Conservation (phyloP, 2,113 vertebrate species). For the Micromys minutus region DNA sequence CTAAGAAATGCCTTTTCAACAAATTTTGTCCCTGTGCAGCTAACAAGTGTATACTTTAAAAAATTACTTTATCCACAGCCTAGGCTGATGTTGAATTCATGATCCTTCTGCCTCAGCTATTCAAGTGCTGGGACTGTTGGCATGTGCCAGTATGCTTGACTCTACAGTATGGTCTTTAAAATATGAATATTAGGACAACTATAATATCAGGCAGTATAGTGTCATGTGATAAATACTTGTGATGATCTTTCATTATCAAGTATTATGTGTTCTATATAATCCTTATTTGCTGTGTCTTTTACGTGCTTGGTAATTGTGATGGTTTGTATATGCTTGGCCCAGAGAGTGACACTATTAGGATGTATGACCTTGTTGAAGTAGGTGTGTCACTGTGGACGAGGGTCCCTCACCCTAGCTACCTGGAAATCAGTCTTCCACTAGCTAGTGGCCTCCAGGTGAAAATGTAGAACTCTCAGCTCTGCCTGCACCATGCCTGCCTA, state of each 20-base stretch:
- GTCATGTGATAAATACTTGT: not conserved
- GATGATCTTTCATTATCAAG: not conserved
- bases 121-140: not conserved
- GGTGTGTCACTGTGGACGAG: too few species aligned
- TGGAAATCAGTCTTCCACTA: too few species aligned
- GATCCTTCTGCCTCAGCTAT: not conserved
- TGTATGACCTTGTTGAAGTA: too few species aligned
- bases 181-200: not conserved
- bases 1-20: not conserved
- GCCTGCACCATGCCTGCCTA: too few species aligned
- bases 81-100: not conserved
- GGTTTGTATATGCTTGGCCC: too few species aligned
- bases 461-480: too few species aligned
- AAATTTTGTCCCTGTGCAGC: not conserved
- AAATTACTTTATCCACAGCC: not conserved
- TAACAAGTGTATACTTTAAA: not conserved
- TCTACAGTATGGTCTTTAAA: not conserved
- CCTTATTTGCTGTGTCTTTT: not conserved
- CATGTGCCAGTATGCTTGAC: not conserved
- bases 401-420: too few species aligned
- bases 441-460: too few species aligned
- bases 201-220: not conserved
- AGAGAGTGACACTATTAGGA: too few species aligned
- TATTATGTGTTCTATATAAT: not conserved
- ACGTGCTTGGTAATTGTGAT: not conserved